phyloP scores from a whole-genome alignment of 1,140 invertebrate species.

The Cataglyphis hispanica region DNA sequence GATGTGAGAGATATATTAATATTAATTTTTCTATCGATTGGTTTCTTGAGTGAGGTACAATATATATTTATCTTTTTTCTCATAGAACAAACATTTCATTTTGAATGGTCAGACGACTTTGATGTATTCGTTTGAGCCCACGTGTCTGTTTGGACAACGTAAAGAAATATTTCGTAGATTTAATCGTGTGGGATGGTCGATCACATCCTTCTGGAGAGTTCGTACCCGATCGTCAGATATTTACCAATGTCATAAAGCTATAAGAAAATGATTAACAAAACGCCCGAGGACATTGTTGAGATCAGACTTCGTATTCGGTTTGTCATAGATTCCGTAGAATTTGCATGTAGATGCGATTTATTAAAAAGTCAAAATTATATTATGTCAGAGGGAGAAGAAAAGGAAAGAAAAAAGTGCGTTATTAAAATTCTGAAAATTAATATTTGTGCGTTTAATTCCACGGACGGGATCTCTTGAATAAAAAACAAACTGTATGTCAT shows the following conservation, averaged over 20 bases:
- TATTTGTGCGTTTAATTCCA: background rate
- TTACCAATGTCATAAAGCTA: background rate
- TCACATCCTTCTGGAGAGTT: conserved; percentile 27
- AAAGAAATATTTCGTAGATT: conserved; percentile 8
- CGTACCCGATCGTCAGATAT: background rate
- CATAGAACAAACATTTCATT: conserved; percentile 6
- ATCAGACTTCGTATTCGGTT: conserved; percentile 18
- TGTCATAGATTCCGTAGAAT: background rate
- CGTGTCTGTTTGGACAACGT: conserved; percentile 30
- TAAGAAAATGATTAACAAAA: conserved; percentile 37
- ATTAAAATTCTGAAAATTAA: background rate
- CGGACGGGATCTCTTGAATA: background rate
- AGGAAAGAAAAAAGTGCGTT: too few species aligned
- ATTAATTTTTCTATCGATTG: background rate
- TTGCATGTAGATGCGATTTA: background rate
- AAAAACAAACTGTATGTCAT: background rate
- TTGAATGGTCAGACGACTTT: conserved; percentile 19
- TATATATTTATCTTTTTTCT: conserved; percentile 1
- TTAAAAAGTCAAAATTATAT: conserved; percentile 5
- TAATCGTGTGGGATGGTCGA: conserved; percentile 48
- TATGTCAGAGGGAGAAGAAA: background rate
- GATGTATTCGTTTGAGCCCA: conserved; percentile 40
- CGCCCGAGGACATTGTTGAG: background rate
- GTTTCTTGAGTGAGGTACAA: background rate
- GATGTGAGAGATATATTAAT: background rate